Evolutionary conservation across 2,113 vertebrate genomes (phyloP).

Genomic region (Eira barbara): DNA sequence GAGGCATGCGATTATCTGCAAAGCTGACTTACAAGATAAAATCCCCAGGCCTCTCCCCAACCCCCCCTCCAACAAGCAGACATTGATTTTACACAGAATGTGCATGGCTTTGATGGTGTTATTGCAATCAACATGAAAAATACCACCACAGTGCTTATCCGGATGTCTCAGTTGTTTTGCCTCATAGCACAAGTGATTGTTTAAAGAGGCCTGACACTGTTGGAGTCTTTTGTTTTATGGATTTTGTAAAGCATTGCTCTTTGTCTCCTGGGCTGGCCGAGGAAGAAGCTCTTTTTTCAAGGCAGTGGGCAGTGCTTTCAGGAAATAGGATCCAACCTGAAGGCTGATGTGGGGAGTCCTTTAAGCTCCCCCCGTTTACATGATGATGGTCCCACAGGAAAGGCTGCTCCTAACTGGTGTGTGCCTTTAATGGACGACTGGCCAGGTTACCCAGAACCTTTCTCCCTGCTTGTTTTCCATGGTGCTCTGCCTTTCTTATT

Average conservation of each 20-base stretch:
- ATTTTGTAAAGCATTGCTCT: slow-evolving; percentile 73
- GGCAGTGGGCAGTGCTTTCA: slow-evolving; percentile 45
- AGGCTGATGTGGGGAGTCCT: background rate
- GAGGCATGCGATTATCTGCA: slow-evolving; percentile 76
- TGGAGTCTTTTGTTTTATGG: slow-evolving; percentile 80
- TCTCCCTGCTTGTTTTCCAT: background rate
- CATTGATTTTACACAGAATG: slow-evolving; percentile 82
- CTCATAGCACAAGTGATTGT: slow-evolving; percentile 79
- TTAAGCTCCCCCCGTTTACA: background rate
- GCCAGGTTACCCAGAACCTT: background rate
- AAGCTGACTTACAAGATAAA: slow-evolving; percentile 80
- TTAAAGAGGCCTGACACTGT: slow-evolving; percentile 79
- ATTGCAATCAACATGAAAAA: slow-evolving; percentile 84
- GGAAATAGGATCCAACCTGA: slow-evolving; percentile 36
- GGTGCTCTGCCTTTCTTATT: background rate
- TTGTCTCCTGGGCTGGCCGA: slow-evolving; percentile 66
- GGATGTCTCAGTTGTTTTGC: slow-evolving; percentile 76
- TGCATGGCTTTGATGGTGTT: slow-evolving; percentile 75
- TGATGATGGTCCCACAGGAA: background rate
- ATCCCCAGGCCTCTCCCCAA: slow-evolving; percentile 70
- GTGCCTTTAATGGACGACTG: background rate
- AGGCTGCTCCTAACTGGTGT: background rate
- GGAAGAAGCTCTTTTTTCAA: slow-evolving; percentile 64
- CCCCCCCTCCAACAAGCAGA: slow-evolving; percentile 38
- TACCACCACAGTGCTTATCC: slow-evolving; percentile 71